Evolutionary conservation across 2,113 vertebrate genomes (phyloP).

Genomic region (Mionectes macconnelli): DNA sequence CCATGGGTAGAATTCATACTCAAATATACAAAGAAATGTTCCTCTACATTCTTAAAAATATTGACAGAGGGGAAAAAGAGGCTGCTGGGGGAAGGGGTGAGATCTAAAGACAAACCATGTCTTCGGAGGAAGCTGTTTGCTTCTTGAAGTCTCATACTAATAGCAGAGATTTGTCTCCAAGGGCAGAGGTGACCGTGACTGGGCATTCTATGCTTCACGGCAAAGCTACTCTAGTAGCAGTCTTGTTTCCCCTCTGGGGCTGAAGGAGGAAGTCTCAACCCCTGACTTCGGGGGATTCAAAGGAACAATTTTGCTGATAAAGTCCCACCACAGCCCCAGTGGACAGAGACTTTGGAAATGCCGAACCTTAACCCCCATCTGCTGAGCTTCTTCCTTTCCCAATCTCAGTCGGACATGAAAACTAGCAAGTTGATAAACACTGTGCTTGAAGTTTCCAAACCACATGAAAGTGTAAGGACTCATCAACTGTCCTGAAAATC

Average conservation of each 20-base stretch:
- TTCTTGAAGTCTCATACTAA: not conserved
- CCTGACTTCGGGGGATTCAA: constrained; percentile 11
- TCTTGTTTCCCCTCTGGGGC: constrained; percentile 16
- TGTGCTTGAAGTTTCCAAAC: constrained; percentile 25
- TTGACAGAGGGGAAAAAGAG: not conserved
- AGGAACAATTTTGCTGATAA: constrained; percentile 52
- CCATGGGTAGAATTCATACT: not conserved
- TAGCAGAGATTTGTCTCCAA: not conserved
- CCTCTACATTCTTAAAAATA: not conserved
- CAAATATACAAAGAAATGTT: not conserved
- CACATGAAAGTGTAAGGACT: constrained; percentile 8
- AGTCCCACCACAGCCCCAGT: not conserved
- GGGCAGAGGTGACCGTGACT: not conserved
- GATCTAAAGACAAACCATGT: not conserved
- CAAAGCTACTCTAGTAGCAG: constrained; percentile 32
- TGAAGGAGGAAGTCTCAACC: constrained; percentile 37
- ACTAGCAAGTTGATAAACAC: constrained; percentile 15
- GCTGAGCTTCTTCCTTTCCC: constrained; percentile 57
- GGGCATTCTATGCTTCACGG: not conserved
- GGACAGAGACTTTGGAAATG: not conserved
- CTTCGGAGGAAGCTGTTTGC: not conserved
- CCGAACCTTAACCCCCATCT: not conserved
- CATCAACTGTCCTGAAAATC: constrained; percentile 41
- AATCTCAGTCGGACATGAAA: constrained; percentile 16
- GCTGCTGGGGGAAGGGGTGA: not conserved